Evolutionary conservation across 2,113 vertebrate species (phyloP), one percentile per base, ranked within the genome.

Genomic region (Cairina moschata): DNA sequence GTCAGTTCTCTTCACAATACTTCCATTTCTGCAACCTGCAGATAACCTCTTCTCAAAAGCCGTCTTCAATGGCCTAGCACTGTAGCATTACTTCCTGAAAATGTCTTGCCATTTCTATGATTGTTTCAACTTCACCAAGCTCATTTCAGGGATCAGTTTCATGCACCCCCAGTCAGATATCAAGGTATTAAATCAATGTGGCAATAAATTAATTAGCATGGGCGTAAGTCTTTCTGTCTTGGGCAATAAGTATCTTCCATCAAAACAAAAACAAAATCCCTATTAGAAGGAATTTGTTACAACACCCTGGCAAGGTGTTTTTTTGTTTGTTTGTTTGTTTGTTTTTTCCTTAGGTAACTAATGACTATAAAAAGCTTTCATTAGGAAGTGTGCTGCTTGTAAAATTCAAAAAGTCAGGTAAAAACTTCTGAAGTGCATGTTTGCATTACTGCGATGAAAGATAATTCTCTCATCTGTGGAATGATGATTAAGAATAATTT

Each of bases 161-260:
- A 42, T 71, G 12, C 34, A 93, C 29, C 20, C 56, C 84, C 77
- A 89, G 15, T 38, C 74, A 90, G 34, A 65, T 3, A 58, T 16
- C 28, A 59, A 34, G 68, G 4, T 72, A 65, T 17, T 23, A 86
- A 93, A 93, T 55, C 76, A 74, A 50, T 84, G 78, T 81, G 69
- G 34, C 60, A 91, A 90, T 71, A 74, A 78, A 81, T 62, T 13
- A 91, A 88, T 75, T 69, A 75, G 36, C 65, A 40, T 11, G 79
- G 60, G 79, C 58, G 68, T 80, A 94, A 88, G 34, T 48, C 23
- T 72, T 68, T 91, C 88, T 88, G 52, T 88, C 65, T 96, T 91
- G 69, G 56, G 83, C 83, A 96, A 91, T 5, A 93, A 22, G 32
- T 56, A 34, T 44, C 56, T 59, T 72, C 48, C 1, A 3, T 78